Evolutionary conservation across 2,797 vertebrate species (phyloP).

Genomic region (Amniataba percoides): DNA sequence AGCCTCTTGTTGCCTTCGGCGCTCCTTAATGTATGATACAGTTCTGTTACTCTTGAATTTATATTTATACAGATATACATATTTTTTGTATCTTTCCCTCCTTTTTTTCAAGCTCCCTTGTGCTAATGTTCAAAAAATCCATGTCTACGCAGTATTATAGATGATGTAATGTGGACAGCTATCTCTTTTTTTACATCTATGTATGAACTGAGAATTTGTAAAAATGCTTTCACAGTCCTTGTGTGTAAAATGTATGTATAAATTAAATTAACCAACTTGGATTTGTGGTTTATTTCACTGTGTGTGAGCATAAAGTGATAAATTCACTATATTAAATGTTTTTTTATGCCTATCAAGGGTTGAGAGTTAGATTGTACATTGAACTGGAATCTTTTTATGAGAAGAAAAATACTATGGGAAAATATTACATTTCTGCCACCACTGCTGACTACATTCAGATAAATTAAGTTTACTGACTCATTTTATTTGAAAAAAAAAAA

Average conservation of each 20-base stretch:
- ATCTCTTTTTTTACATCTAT: constrained; percentile 92
- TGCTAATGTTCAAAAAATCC: constrained; percentile 82
- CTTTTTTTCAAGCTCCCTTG: constrained; percentile 70
- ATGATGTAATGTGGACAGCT: constrained; percentile 83
- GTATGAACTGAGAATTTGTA: constrained; percentile 92
- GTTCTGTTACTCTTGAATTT: constrained; percentile 86
- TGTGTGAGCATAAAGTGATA: background rate
- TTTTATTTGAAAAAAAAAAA: background rate
- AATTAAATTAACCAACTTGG: constrained; percentile 94
- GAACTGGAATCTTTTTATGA: background rate
- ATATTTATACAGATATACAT: constrained; percentile 89
- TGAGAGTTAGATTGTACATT: background rate
- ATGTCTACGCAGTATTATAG: constrained; percentile 86
- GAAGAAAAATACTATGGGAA: background rate
- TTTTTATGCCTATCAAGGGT: background rate
- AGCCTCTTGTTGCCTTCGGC: constrained; percentile 64
- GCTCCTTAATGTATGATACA: constrained; percentile 84
- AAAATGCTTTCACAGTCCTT: constrained; percentile 90
- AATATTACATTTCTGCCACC: background rate
- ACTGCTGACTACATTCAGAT: background rate
- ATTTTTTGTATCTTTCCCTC: constrained; percentile 86
- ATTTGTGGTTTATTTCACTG: constrained; percentile 77
- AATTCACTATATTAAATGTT: background rate
- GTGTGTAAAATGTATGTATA: constrained; percentile 91
- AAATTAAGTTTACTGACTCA: background rate